Percentiles rank a stretch among this genome's conserved stretches.
These are phyloP conservation scores for Protosalanx chinensis DNA, from an alignment of 2,797 vertebrate species.

Conservation along the genomic window DNA sequence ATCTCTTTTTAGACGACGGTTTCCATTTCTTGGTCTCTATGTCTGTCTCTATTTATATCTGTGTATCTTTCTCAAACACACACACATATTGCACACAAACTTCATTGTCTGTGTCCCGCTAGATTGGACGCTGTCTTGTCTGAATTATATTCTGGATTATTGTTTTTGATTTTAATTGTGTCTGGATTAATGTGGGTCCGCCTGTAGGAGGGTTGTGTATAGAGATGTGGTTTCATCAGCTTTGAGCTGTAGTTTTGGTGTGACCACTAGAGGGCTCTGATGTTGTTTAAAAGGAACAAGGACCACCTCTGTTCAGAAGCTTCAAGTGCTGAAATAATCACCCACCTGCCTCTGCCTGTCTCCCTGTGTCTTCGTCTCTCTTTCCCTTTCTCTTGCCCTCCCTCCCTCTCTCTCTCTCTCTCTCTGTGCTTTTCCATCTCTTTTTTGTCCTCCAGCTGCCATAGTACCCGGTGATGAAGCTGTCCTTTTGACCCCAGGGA, in stretches of 20 bases:
- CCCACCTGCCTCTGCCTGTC: too few relatives aligned
- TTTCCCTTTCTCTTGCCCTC: not conserved
- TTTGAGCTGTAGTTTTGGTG: too few relatives aligned
- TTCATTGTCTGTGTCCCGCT: not conserved
- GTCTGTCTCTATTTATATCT: too few relatives aligned
- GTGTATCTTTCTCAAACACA: not conserved
- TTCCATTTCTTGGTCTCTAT: too few relatives aligned
- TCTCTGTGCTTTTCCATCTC: not conserved
- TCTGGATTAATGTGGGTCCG: not conserved
- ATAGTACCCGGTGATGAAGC: slow-evolving; percentile 82
- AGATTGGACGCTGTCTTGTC: not conserved
- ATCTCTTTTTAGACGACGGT: too few relatives aligned
- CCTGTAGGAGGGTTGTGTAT: not conserved
- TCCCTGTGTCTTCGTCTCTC: not conserved
- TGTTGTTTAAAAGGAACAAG: not conserved
- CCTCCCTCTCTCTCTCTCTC: not conserved
- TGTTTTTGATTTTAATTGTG: not conserved
- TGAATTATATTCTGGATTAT: slow-evolving; percentile 1
- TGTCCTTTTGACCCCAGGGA: slow-evolving; percentile 82
- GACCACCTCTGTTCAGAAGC: not conserved
- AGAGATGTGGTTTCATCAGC: not conserved
- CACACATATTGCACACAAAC: not conserved
- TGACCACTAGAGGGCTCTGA: not conserved
- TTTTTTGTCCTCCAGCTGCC: slow-evolving; percentile 61
- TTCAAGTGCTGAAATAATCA: not conserved